phyloP scores from a whole-genome alignment of 2,113 vertebrate species.

The Toxotes chatareus region DNA sequence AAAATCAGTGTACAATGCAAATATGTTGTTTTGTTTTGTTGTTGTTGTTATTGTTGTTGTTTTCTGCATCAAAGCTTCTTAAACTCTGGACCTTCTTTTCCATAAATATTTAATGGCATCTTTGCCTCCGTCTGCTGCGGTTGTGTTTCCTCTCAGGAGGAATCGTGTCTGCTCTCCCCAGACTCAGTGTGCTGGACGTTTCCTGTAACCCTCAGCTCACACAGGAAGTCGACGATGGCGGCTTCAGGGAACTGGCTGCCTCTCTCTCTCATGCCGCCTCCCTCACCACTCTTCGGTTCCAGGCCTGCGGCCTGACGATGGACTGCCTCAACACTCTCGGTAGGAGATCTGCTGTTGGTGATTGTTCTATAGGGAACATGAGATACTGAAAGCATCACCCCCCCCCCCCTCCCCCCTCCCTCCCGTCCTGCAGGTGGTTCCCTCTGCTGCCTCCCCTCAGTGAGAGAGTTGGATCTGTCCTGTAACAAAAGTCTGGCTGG shows the following conservation, averaged over 20 bases:
- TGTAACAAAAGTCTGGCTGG: slow-evolving; percentile 87
- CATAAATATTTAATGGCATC: too few relatives aligned
- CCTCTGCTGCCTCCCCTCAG: slow-evolving; percentile 79
- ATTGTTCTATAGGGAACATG: too few relatives aligned
- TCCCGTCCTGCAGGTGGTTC: slow-evolving; percentile 78
- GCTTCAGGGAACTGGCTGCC: slow-evolving; percentile 79
- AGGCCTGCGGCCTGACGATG: slow-evolving; percentile 86
- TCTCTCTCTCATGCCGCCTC: slow-evolving; percentile 79
- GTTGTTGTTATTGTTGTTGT: too few relatives aligned
- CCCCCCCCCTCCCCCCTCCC: too few relatives aligned
- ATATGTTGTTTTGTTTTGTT: too few relatives aligned
- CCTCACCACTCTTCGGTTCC: slow-evolving; percentile 85
- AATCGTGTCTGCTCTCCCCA: slow-evolving; percentile 73
- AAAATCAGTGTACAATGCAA: too few relatives aligned
- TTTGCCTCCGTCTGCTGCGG: neutral
- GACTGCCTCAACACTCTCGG: slow-evolving; percentile 83
- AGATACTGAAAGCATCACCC: too few relatives aligned
- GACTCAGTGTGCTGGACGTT: slow-evolving; percentile 87
- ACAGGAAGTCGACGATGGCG: slow-evolving; percentile 33
- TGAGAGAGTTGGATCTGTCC: slow-evolving; percentile 88
- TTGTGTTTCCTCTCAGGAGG: slow-evolving; percentile 70
- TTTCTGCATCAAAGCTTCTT: too few relatives aligned
- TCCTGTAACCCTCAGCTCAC: slow-evolving; percentile 87
- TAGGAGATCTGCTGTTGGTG: slow-evolving; percentile 50
- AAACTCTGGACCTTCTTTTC: too few relatives aligned